These are phyloP conservation scores for Mythimna ferrago DNA, from an alignment of 2,888 invertebrate genomes.

Conservation along the genomic window DNA sequence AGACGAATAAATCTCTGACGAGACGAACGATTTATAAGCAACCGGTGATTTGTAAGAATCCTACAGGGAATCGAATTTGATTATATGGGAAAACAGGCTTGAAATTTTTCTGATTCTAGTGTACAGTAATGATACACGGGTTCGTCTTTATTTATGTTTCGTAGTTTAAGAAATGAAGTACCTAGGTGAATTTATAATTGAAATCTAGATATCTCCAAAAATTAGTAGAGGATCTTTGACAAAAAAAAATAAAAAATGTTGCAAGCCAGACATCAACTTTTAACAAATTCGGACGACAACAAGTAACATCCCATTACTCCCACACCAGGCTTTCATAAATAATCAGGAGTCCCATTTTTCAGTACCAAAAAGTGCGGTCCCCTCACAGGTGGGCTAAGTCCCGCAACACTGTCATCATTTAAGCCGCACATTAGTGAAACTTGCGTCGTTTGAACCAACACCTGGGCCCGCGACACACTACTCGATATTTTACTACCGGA, in stretches of 20 bases:
- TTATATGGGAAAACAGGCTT: constrained; percentile 76
- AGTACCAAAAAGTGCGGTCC: constrained; percentile 62
- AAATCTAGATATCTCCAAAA: not conserved
- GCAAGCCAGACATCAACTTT: constrained; percentile 11
- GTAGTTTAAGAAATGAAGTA: not conserved
- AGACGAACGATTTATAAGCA: constrained; percentile 85
- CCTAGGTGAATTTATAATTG: not conserved
- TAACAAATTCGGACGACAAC: constrained; percentile 27
- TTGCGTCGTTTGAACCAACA: constrained; percentile 86
- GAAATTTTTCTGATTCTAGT: constrained; percentile 76
- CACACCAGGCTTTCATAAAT: constrained; percentile 53
- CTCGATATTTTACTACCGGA: constrained; percentile 84
- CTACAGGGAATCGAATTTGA: constrained; percentile 80
- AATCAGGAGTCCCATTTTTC: constrained; percentile 62
- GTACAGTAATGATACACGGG: constrained; percentile 57
- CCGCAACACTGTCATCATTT: constrained; percentile 88
- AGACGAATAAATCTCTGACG: constrained; percentile 82
- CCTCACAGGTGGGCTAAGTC: constrained; percentile 67
- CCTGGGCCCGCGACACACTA: constrained; percentile 84
- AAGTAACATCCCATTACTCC: constrained; percentile 51
- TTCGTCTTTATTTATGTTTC: constrained; percentile 25
- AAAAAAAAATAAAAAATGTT: constrained; percentile 1
- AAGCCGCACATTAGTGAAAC: constrained; percentile 89
- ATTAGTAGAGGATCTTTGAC: not conserved
- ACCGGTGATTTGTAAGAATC: constrained; percentile 86